Evolutionary conservation across 2,113 vertebrate species (phyloP), one percentile per base, ranked within the genome.

Genomic region (Phylloscopus whistleri): DNA sequence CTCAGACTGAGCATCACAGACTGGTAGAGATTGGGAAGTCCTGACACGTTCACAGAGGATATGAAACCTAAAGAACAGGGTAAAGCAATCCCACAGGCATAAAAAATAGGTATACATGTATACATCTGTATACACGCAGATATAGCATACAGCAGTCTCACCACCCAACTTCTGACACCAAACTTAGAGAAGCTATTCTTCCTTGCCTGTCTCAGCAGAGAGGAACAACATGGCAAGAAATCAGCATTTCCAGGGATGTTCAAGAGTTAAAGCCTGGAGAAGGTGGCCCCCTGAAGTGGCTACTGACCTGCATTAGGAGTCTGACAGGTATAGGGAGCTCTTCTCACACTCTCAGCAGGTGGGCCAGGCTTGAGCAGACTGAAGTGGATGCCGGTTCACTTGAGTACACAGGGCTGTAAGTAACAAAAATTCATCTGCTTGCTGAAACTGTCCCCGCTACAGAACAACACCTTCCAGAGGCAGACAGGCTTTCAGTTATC

Each of bases 221-320:
- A 64, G 3, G 5, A 74, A 13, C 59, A 80, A 31, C 9, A 59
- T 1, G 2, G 10, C 22, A 81, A 49, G 12, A 89, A 89, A 72
- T 2, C 31, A 44, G 44, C 20, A 87, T 75, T 87, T 87, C 58
- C 26, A 86, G 26, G 14, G 35, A 11, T 21, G 4, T 18, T 76
- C 52, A 92, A 72, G 73, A 80, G 86, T 87, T 90, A 92, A 95
- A 84, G 43, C 30, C 46, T 44, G 20, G 13, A 31, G 69, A 73
- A 94, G 49, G n/a, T 15, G 18, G 67, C 63, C 67, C 55, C 81
- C 63, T 91, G 55, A 93, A 88, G 82, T 7, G 23, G 79, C 55
- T 70, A 88, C 92, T 95, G 83, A 95, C 85, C 92, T 77, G 68
- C 63, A 90, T 90, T 66, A 92, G 60, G 17, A 86, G n/a, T 39